These are phyloP conservation scores for Bolinopsis microptera DNA, from an alignment of 37 sponge, comb jelly and placozoan species.

Conservation along the genomic window DNA sequence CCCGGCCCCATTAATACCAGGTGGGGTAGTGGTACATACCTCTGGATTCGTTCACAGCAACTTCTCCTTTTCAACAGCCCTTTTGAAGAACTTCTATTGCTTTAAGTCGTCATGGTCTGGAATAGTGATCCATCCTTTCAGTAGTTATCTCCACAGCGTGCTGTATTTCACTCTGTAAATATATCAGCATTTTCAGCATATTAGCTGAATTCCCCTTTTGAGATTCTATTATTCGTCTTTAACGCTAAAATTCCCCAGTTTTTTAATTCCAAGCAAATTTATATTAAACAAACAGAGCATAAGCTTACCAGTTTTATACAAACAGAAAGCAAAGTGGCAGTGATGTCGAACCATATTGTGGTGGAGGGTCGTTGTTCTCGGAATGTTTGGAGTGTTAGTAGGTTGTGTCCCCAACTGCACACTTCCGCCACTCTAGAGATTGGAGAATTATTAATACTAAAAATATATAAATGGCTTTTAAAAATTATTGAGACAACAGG, in stretches of 20 bases:
- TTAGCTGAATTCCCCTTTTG: no score
- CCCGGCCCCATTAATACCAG: no score
- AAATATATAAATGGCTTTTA: no score
- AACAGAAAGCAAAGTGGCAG: constrained; percentile 28
- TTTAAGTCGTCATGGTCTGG: not conserved
- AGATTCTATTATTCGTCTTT: no score
- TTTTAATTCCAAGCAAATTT: no score
- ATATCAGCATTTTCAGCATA: no score
- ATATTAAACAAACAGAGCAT: no score
- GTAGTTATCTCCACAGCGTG: constrained; percentile 22
- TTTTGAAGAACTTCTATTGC: not conserved
- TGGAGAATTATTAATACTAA: not conserved
- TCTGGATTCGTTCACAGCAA: not conserved
- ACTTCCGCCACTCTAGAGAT: constrained; percentile 16
- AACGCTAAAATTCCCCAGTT: no score
- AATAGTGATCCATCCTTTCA: not conserved
- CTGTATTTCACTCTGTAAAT: no score
- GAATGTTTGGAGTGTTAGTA: not conserved
- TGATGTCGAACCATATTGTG: constrained; percentile 24
- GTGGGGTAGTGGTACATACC: no score
- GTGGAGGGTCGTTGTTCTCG: not conserved
- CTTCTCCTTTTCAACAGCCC: not conserved
- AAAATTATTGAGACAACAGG: no score
- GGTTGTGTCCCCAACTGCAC: constrained; percentile 58
- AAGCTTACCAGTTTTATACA: constrained; percentile 48